These are phyloP conservation scores for Nasonia giraulti DNA, from an alignment of 1,140 invertebrate genomes.

Conservation along the genomic window DNA sequence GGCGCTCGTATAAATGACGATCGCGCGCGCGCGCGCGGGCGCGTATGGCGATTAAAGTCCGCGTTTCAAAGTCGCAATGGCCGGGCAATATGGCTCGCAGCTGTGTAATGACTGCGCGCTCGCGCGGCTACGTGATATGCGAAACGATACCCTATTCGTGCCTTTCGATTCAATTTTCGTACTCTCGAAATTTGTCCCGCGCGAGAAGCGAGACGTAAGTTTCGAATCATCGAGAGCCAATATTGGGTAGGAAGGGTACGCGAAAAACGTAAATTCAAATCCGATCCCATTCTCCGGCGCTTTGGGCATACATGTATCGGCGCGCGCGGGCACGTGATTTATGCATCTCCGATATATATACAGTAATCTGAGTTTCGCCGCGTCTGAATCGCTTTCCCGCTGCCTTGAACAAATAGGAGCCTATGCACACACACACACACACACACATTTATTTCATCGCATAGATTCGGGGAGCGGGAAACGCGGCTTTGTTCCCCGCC, in stretches of 20 bases:
- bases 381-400: not conserved
- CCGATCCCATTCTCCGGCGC: too few relatives aligned
- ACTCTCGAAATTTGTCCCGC: too few relatives aligned
- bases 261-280: too few relatives aligned
- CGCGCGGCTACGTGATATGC: too few relatives aligned
- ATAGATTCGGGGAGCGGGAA: not conserved
- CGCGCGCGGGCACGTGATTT: not conserved
- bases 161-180: too few relatives aligned
- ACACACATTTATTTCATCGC: not conserved
- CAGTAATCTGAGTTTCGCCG: not conserved
- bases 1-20: not conserved
- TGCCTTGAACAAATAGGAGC: not conserved
- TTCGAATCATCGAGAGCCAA: too few relatives aligned
- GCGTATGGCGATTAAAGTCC: conserved; percentile 7
- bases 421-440: not conserved
- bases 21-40: not conserved
- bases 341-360: conserved; percentile 1
- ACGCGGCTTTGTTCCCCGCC: conserved; percentile 20
- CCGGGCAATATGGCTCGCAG: too few relatives aligned
- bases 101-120: too few relatives aligned
- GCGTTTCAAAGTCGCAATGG: not conserved
- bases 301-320: too few relatives aligned
- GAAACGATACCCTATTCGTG: too few relatives aligned
- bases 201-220: too few relatives aligned
- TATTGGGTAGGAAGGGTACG: too few relatives aligned